Evolutionary conservation across 2,113 vertebrate genomes (phyloP).

Genomic region (Ctenomys sociabilis): DNA sequence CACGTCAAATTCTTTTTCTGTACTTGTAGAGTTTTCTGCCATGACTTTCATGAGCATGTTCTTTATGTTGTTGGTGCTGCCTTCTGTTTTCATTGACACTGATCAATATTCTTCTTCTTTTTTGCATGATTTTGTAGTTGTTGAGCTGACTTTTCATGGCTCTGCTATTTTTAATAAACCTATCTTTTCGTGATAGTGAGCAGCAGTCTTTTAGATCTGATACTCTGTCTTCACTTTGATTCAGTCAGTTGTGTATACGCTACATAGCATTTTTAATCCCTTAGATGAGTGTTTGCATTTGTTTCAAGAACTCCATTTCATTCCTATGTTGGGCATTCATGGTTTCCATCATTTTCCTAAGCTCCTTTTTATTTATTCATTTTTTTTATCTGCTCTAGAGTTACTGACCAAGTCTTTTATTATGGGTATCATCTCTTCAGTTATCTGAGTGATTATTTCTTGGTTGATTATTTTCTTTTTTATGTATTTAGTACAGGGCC

Average conservation of each 20-base stretch:
- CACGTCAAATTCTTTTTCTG: not conserved
- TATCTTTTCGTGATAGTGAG: not conserved
- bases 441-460: not conserved
- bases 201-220: not conserved
- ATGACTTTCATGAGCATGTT: too few species aligned
- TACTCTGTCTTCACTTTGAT: not conserved
- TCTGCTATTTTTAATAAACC: not conserved
- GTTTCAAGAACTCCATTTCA: not conserved
- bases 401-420: not conserved
- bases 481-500: too few species aligned
- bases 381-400: not conserved
- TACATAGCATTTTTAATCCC: not conserved
- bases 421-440: not conserved
- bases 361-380: not conserved
- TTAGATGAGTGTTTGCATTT: not conserved
- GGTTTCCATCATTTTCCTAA: not conserved
- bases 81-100: not conserved
- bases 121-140: not conserved
- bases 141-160: not conserved
- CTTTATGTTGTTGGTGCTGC: not conserved
- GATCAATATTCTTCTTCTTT: not conserved
- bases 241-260: not conserved
- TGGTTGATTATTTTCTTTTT: not conserved
- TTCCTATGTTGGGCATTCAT: not conserved
- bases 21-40: not conserved